Evolutionary conservation across 2,113 vertebrate species (phyloP).

Genomic region (Dicentrarchus labrax): DNA sequence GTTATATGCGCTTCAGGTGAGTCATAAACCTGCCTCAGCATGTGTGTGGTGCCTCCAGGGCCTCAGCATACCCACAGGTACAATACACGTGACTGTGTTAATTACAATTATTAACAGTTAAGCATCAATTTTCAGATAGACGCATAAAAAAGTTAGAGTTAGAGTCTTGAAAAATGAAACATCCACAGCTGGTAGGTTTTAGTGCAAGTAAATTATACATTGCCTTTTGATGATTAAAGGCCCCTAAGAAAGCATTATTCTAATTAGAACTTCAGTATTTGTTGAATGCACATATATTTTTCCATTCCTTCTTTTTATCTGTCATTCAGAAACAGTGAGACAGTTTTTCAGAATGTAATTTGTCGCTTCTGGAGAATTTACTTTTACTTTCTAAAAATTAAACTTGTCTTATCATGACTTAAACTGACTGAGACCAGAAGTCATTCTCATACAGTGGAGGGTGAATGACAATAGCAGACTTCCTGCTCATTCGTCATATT

Average conservation of each 20-base stretch:
- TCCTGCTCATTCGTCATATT: no score
- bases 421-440: background rate
- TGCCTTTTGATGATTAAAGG: constrained; percentile 12
- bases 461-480: background rate
- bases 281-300: constrained; percentile 13
- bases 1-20: constrained; percentile 12
- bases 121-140: background rate
- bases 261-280: constrained; percentile 1
- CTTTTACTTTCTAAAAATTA: background rate
- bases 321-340: background rate
- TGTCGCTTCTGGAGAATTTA: background rate
- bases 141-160: background rate
- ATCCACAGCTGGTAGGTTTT: constrained; percentile 12
- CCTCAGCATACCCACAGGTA: background rate
- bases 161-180: background rate
- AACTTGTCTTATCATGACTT: background rate
- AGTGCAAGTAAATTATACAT: background rate
- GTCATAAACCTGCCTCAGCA: background rate
- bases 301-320: background rate
- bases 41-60: constrained; percentile 3
- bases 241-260: background rate
- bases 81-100: background rate
- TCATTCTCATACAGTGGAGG: no score
- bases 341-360: background rate
- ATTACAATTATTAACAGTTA: background rate